Evolutionary conservation across 2,113 vertebrate species (phyloP).

Genomic region (Zapornia atra): DNA sequence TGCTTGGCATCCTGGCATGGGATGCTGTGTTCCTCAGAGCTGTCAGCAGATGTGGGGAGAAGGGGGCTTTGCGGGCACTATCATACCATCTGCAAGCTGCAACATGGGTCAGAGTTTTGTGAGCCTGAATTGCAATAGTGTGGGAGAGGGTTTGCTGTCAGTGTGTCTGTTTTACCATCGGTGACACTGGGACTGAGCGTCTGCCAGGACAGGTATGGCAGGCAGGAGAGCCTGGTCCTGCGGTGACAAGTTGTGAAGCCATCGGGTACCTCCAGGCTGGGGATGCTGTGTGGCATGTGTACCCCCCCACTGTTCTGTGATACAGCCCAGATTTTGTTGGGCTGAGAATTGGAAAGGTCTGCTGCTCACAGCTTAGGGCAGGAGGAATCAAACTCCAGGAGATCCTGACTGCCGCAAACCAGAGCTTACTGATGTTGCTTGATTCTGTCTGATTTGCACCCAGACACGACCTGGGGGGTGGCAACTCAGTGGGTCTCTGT

Average conservation of each 20-base stretch:
- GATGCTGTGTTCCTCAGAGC: not conserved
- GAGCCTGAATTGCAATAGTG: not conserved
- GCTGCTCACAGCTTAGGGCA: accelerated
- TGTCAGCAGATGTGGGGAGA: not conserved
- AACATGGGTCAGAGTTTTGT: not conserved
- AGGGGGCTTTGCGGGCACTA: not conserved
- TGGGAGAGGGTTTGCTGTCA: not conserved
- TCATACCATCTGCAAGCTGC: not conserved
- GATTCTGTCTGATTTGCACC: not conserved
- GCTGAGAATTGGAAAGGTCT: not conserved
- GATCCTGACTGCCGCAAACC: not conserved
- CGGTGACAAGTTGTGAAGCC: not conserved
- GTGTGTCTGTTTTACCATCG: not conserved
- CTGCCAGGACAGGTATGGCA: not conserved
- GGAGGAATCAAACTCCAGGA: not conserved
- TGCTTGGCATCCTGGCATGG: not conserved
- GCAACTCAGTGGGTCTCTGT: not conserved
- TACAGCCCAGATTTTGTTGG: not conserved
- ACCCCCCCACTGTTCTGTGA: not conserved
- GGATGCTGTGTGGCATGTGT: not conserved
- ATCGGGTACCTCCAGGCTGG: not conserved
- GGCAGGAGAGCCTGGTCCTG: not conserved
- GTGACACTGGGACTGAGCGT: not conserved
- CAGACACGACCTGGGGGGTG: not conserved
- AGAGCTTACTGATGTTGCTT: not conserved